Percentiles rank a stretch among this genome's conserved stretches.
phyloP scores from a whole-genome alignment of 1,140 invertebrate genomes.

The Calliopsis andreniformis region DNA sequence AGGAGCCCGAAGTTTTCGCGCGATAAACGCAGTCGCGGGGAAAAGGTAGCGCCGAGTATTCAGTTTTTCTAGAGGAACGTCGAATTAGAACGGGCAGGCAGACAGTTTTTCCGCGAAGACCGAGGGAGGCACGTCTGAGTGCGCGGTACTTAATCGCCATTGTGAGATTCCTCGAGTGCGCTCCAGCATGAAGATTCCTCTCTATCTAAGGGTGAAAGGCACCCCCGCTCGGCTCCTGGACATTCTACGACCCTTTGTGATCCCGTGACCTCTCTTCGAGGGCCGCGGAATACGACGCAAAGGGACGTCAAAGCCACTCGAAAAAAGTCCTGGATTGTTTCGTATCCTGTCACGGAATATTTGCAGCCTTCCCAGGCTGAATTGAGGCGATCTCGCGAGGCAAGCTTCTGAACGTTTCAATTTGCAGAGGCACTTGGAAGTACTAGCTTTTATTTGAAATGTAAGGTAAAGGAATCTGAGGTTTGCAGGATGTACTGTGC shows the following conservation, averaged over 20 bases:
- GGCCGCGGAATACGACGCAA: neutral
- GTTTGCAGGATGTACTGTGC: no score
- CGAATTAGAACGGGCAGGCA: neutral
- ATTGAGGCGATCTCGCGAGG: conserved; percentile 4
- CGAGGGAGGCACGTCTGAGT: conserved; percentile 34
- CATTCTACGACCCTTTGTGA: conserved; percentile 23
- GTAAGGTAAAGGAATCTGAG: no score
- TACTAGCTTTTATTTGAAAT: no score
- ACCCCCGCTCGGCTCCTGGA: conserved; percentile 7
- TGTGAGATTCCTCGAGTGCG: conserved; percentile 33
- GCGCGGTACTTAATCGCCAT: conserved; percentile 44
- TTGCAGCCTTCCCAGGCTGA: neutral
- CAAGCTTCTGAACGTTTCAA: no score
- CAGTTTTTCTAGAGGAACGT: neutral
- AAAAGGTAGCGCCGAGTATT: no score
- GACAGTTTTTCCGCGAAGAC: conserved; percentile 32
- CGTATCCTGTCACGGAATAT: conserved; percentile 2
- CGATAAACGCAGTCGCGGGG: no score
- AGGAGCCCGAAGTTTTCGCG: no score
- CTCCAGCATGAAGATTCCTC: conserved; percentile 18
- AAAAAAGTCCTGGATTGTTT: neutral
- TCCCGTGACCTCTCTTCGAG: conserved; percentile 31
- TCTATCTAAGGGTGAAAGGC: conserved; percentile 12
- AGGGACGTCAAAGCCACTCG: neutral
- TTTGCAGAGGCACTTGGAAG: no score